phyloP scores from a whole-genome alignment of 2,888 invertebrate genomes.

The Crepidodera aurea region DNA sequence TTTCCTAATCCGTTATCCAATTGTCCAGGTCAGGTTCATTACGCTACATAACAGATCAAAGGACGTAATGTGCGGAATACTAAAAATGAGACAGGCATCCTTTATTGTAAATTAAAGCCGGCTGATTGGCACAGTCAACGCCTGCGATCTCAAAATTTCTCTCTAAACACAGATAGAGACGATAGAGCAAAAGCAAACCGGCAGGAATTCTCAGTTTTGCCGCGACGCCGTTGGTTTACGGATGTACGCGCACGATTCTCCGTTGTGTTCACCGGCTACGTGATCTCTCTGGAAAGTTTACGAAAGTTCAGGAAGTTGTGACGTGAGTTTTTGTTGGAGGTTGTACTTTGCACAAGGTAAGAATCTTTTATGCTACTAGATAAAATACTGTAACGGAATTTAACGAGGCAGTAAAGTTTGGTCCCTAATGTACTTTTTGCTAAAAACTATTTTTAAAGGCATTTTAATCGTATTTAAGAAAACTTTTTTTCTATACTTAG shows the following conservation, averaged over 20 bases:
- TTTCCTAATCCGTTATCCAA: slow-evolving; percentile 13
- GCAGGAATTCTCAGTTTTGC: slow-evolving; percentile 21
- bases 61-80: slow-evolving; percentile 15
- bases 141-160: slow-evolving; percentile 20
- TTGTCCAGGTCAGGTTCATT: slow-evolving; percentile 28
- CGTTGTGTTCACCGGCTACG: slow-evolving; percentile 1
- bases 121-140: slow-evolving; percentile 27
- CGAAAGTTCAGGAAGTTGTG: slow-evolving; percentile 17
- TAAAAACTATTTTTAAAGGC: no score
- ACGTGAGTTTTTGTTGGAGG: slow-evolving; percentile 10
- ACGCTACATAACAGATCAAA: slow-evolving; percentile 19
- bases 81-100: slow-evolving; percentile 16
- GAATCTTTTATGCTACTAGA: not conserved
- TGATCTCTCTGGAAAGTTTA: slow-evolving; percentile 15
- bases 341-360: slow-evolving; percentile 18
- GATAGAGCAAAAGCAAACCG: slow-evolving; percentile 17
- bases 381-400: not conserved
- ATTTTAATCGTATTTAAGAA: no score
- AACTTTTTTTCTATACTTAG: no score
- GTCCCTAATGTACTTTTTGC: not conserved
- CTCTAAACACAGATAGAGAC: slow-evolving; percentile 19
- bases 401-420: not conserved
- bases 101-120: slow-evolving; percentile 22
- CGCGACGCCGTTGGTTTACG: slow-evolving; percentile 7
- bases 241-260: slow-evolving; percentile 3